Evolutionary conservation across 2,113 vertebrate genomes (phyloP), one percentile per base, ranked within the genome.

Genomic region (Neotoma lepida): DNA sequence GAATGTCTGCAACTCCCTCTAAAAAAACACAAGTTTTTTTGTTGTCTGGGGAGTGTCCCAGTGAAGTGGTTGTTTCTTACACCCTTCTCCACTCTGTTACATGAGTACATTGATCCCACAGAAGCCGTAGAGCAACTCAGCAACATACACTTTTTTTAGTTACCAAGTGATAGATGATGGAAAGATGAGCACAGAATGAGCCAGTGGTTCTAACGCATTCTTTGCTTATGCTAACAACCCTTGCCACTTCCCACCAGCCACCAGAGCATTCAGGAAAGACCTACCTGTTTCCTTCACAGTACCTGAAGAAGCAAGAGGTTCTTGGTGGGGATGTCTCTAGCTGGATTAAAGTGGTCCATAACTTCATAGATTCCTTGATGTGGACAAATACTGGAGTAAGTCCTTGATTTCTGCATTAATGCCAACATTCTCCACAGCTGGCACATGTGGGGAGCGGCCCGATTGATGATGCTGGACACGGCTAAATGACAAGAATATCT

Each of bases 1-100:
- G 9, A 86, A 70, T 71, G 33, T 73, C 58, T 89, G 58, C 17
- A 49, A 89, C 78, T 89, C 74, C 46, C 78, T 89, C 92, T 96
- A 56, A 86, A 56, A 86, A 77, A 91, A 80, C n/a, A 78, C 4
- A 1, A 81, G 4, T 18, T 39, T 70, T 64, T 91, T 8, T 66
- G 1, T 26, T 70, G 2, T 90, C 88, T 96, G 63, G 39, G 82
- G 64, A 73, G 63, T 26, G n/a, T 51, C 12, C 30, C 86, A 49
- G 30, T 6, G 56, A 6, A 12, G 13, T 14, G 10, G 14, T 12
- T 9, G 4, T 24, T 41, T 63, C 91, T 89, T 51, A 41, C 74
- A 68, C 61, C 1, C 63, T 46, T 93, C 49, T 78, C 18, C 66
- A 58, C 63, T 95, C 7, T 66, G 61, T 46, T n/a, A 26, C 35